phyloP scores from a whole-genome alignment of 2,113 vertebrate genomes.

The Pterophyllum scalare region DNA sequence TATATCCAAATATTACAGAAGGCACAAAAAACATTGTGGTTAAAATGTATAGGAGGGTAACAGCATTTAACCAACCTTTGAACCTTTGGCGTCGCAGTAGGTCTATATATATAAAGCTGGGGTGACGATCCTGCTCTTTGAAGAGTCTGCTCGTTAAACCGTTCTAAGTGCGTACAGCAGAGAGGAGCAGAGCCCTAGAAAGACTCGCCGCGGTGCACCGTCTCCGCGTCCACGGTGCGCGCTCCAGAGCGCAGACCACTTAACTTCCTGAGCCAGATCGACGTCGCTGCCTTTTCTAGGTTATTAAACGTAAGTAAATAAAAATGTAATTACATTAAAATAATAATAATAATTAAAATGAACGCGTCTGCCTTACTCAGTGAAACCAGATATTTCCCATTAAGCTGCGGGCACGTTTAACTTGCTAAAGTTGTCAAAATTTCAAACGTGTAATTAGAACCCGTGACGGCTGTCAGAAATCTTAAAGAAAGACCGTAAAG shows the following conservation, averaged over 20 bases:
- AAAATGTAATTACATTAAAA: not conserved
- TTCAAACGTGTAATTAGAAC: not conserved
- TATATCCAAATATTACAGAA: not conserved
- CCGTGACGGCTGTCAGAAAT: not conserved
- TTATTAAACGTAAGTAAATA: not conserved
- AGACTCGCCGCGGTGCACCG: not conserved
- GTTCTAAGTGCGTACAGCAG: conserved; percentile 29
- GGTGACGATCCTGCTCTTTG: conserved; percentile 24
- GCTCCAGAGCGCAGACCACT: not conserved
- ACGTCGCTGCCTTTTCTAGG: not conserved
- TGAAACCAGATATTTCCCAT: fast-evolving
- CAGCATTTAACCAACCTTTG: conserved; percentile 48
- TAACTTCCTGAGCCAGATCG: not conserved
- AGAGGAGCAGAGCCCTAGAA: not conserved
- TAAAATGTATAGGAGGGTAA: not conserved
- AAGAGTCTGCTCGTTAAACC: conserved; percentile 47
- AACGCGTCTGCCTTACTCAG: not conserved
- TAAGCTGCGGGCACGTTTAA: not conserved
- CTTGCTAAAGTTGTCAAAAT: not conserved
- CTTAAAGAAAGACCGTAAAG: not conserved
- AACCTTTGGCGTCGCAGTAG: not conserved
- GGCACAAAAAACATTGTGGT: not conserved
- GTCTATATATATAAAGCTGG: not conserved
- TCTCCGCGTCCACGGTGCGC: conserved; percentile 7
- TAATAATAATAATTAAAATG: not conserved